Evolutionary conservation across 2,888 invertebrate species (phyloP).

Genomic region (Drepana falcataria): DNA sequence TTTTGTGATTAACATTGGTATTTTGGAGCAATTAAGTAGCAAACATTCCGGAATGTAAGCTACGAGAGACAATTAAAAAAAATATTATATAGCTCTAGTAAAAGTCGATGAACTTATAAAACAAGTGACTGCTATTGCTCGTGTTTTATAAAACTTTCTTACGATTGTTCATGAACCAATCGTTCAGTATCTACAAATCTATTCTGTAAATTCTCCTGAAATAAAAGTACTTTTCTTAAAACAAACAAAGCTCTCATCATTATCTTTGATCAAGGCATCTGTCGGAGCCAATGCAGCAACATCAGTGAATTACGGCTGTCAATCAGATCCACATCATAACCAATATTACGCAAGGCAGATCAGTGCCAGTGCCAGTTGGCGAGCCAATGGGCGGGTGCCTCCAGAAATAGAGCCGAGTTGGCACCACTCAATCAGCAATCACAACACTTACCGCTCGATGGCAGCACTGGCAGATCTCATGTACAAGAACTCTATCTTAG

Average conservation of each 20-base stretch:
- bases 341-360: constrained; percentile 7
- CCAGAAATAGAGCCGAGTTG: constrained; percentile 26
- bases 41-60: too few species aligned
- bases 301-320: not conserved
- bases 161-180: too few species aligned
- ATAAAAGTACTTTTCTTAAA: not conserved
- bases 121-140: too few species aligned
- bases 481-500: not conserved
- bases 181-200: too few species aligned
- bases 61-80: too few species aligned
- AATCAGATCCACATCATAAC: not conserved
- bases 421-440: constrained; percentile 34
- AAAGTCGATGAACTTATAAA: too few species aligned
- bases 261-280: not conserved
- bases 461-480: not conserved
- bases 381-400: constrained; percentile 12
- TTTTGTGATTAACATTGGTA: too few species aligned
- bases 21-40: too few species aligned
- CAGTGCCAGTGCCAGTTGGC: constrained; percentile 1
- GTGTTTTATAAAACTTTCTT: too few species aligned
- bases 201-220: too few species aligned
- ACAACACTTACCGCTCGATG: constrained; percentile 10
- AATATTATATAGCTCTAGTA: too few species aligned
- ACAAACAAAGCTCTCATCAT: not conserved
- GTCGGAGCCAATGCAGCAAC: not conserved